Evolutionary conservation across 2,113 vertebrate species (phyloP).

Genomic region (Oophaga pumilio): DNA sequence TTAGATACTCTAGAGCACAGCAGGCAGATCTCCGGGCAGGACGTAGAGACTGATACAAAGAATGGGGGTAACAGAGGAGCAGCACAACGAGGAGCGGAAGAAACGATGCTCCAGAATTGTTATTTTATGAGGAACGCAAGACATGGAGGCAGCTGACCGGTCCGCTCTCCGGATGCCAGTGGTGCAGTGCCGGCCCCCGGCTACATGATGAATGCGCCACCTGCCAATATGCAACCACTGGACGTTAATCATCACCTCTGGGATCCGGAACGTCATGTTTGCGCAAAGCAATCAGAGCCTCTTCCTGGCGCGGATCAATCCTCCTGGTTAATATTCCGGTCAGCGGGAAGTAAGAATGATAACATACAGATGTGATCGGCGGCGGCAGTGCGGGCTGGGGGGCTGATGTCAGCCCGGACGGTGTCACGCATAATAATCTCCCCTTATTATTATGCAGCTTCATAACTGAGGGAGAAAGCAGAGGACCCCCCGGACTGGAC

Average conservation of each 20-base stretch:
- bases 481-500: not conserved
- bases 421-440: slow-evolving; percentile 50
- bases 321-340: slow-evolving; percentile 49
- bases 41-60: not conserved
- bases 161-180: no score
- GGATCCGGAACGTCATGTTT: slow-evolving; percentile 8
- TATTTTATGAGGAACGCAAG: no score
- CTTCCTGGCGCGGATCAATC: not conserved
- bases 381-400: not conserved
- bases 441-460: not conserved
- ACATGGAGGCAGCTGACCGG: no score
- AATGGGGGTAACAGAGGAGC: not conserved
- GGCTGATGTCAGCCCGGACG: slow-evolving; percentile 54
- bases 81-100: not conserved
- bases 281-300: slow-evolving; percentile 6
- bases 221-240: not conserved
- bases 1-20: no score
- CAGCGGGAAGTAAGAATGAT: slow-evolving; percentile 34
- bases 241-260: not conserved
- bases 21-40: no score
- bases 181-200: no score
- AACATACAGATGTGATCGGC: slow-evolving; percentile 20
- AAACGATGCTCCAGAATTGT: not conserved
- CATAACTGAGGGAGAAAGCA: not conserved
- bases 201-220: not conserved